Base-by-base conservation (phyloP, 2,113 vertebrate species). In the Perca fluviatilis region DNA sequence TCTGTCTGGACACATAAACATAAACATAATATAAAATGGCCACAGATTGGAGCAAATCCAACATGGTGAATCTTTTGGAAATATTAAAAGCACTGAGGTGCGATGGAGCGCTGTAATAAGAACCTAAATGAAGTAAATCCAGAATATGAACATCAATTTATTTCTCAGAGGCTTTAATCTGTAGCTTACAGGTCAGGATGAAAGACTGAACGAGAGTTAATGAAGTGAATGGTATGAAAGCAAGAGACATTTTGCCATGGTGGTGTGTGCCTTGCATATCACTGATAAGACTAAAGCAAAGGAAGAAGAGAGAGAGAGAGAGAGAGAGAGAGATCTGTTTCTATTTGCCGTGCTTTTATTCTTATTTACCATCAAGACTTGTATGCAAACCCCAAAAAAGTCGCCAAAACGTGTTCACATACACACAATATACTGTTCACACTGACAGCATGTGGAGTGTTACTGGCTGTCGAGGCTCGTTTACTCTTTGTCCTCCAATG, bases 241-340 rank as follows among this genome's bases (percentile, higher is more conserved):
- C 0, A 3, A n/a, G 25, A 68, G 53, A 77, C 8, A 40, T 60
- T 80, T 79, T 46, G 50, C 61, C 14, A 30, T 40, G 18, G 60
- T 56, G 46, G 3, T 57, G 40, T 53, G 25, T 46, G 49, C 43
- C 36, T 78, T 72, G 74, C 47, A 64, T 72, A 40, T 43, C 68
- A 71, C 57, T 85, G 78, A 86, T 86, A 80, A 76, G 4, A 18
- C 10, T 47, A 16, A 64, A 77, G 67, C 54, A 68, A 69, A 74
- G 15, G 43, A 36, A 36, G 5, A 9, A n/a, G 3, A 36, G 4
- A 49, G 5, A 43, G 10, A 30, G 33, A 23, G 40, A 62, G 33
- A 36, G 33, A 36, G 33, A 36, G 33, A 36, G 33, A 36, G 33
- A 36, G 33, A 36, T 75, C 0, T 18, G 4, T 77, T 77, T 36